These are phyloP conservation scores for Enteromius trimaculatus DNA, from an alignment of 2,797 vertebrate genomes.

Conservation along the genomic window DNA sequence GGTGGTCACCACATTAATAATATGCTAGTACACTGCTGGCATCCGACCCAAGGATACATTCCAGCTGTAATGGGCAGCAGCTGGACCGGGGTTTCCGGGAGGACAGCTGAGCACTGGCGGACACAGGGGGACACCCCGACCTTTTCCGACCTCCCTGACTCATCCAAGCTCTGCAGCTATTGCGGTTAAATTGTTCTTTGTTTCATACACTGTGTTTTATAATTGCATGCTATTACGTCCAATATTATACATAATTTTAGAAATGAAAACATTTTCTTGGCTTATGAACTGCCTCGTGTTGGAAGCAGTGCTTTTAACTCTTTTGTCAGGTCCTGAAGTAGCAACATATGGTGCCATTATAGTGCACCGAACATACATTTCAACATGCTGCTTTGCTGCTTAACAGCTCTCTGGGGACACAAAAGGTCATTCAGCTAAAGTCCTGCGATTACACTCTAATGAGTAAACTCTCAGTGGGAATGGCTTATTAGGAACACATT, in stretches of 20 bases:
- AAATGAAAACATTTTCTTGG: slow-evolving; percentile 19
- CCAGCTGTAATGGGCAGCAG: slow-evolving; percentile 82
- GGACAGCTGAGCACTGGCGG: slow-evolving; percentile 77
- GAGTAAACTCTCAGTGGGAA: slow-evolving; percentile 48
- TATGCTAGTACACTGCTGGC: slow-evolving; percentile 75
- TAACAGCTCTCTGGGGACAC: slow-evolving; percentile 47
- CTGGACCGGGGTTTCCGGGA: slow-evolving; percentile 78
- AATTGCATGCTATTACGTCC: slow-evolving; percentile 19
- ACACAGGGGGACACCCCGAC: slow-evolving; percentile 68
- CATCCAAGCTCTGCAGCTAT: slow-evolving; percentile 27
- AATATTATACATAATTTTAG: slow-evolving; percentile 25
- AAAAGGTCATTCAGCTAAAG: slow-evolving; percentile 54
- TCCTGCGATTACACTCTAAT: slow-evolving; percentile 49
- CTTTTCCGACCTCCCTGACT: slow-evolving; percentile 41
- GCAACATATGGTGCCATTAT: slow-evolving; percentile 52
- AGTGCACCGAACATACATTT: slow-evolving; percentile 50
- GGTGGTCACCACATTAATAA: slow-evolving; percentile 75
- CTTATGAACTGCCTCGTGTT: slow-evolving; percentile 12
- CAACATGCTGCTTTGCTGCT: slow-evolving; percentile 45
- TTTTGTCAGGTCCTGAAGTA: slow-evolving; percentile 48
- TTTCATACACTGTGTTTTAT: background rate
- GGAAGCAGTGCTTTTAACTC: slow-evolving; percentile 25
- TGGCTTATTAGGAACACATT: slow-evolving; percentile 45
- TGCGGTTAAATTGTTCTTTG: slow-evolving; percentile 16
- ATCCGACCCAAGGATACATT: slow-evolving; percentile 80